Evolutionary conservation across 1,140 invertebrate species (phyloP).

Genomic region (Coptotermes formosanus): DNA sequence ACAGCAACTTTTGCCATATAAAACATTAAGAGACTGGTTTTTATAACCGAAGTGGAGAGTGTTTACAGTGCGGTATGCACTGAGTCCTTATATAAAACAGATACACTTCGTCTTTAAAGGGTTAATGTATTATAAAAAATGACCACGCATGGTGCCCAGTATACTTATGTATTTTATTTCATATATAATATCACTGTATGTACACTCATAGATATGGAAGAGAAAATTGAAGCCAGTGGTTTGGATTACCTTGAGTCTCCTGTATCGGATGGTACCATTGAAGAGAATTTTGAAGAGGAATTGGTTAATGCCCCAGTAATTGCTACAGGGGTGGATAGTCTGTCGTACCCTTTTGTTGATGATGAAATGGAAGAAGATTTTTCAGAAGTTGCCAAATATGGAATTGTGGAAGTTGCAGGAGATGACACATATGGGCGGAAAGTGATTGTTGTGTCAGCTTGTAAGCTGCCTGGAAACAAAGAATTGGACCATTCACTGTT

Average conservation of each 20-base stretch:
- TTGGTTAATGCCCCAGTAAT: constrained; percentile 65
- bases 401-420: constrained; percentile 87
- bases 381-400: constrained; percentile 75
- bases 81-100: no score
- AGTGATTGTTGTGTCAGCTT: constrained; percentile 93
- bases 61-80: no score
- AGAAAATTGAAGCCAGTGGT: constrained; percentile 54
- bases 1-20: no score
- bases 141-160: no score
- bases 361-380: constrained; percentile 63
- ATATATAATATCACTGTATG: no score
- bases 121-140: no score
- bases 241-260: constrained; percentile 71
- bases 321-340: constrained; percentile 48
- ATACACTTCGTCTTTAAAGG: no score
- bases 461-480: constrained; percentile 84
- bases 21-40: no score
- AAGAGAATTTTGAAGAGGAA: constrained; percentile 92
- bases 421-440: constrained; percentile 89
- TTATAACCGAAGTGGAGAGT: no score
- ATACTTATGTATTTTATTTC: no score
- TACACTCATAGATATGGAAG: constrained; percentile 49
- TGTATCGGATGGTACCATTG: constrained; percentile 82
- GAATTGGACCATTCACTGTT: constrained; percentile 80
- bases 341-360: constrained; percentile 47